Conservation (phyloP, 2,888 invertebrate genomes). For the Willowsia nigromaculata region DNA sequence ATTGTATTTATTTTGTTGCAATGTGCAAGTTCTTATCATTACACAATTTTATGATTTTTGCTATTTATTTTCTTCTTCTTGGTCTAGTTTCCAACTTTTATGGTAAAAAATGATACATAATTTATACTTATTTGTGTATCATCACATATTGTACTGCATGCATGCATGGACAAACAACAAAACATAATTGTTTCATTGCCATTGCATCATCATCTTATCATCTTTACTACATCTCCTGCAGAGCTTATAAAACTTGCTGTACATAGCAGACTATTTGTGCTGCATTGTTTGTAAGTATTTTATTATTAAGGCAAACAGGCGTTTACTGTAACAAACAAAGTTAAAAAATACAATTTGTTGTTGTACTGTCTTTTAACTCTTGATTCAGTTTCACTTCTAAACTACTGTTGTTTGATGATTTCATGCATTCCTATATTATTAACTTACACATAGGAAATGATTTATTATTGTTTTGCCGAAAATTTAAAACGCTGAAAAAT, state of each 20-base stretch:
- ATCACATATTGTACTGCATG: not conserved
- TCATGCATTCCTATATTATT: too few species aligned
- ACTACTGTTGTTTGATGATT: too few species aligned
- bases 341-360: not conserved
- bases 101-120: too few species aligned
- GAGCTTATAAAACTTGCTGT: too few species aligned
- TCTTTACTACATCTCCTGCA: not conserved
- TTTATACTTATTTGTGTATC: too few species aligned
- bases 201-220: not conserved
- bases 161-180: not conserved
- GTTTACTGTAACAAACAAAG: not conserved
- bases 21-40: not conserved
- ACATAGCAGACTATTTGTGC: not conserved
- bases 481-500: too few species aligned
- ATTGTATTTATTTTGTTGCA: not conserved
- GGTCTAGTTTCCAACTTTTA: slow-evolving; percentile 1
- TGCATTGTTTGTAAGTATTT: not conserved
- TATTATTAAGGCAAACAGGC: not conserved
- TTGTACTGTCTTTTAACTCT: too few species aligned
- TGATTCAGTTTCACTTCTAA: too few species aligned
- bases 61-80: slow-evolving; percentile 21
- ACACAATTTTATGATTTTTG: not conserved
- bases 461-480: too few species aligned
- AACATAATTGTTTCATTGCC: slow-evolving; percentile 7
- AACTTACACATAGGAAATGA: too few species aligned